Evolutionary conservation across 2,888 invertebrate species (phyloP), one percentile per base, ranked within the genome.

Genomic region (Synanthedon tipuliformis): DNA sequence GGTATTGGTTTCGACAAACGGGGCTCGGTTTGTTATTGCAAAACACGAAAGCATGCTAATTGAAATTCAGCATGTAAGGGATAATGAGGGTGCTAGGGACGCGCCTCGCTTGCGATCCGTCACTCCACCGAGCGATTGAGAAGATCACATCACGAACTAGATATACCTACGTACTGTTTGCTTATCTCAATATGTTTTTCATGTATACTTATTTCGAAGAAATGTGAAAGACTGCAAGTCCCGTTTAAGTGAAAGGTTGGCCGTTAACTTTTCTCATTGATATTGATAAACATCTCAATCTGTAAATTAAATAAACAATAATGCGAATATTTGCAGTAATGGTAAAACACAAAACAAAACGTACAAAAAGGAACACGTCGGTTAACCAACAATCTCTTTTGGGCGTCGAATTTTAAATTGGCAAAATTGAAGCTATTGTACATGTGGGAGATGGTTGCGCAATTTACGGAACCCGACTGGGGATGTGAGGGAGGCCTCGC

Each of bases 11-110:
- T 63, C 68, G 61, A 65, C 65, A 65, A 73, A 71, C 68, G 67
- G 70, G 67, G 60, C 58, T 64, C 64, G 66, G 73, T 73, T 73
- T 82, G 83, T 78, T 81, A 81, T 83, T 79, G 78, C 82, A 74
- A 76, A 83, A 81, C 78, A 83, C 67, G 78, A 81, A 78, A 80
- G 77, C 84, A 77, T 78, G 75, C 81, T 84, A 80, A 82, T 88
- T 88, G 74, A 87, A 85, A 88, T 88, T 84, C 88, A 88, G 77
- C 81, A 88, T 79, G 79, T 73, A 85, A 86, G 85, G 88, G 88
- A 87, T 88, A 87, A 88, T 86, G 73, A 86, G 80, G 78, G 75
- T 66, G 74, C 69, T 64, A 61, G 68, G 59, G 56, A 54, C 63
- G 57, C 61, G 58, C 58, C 55, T 54, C 62, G 62, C 63, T 66